Evolutionary conservation across 2,113 vertebrate species (phyloP), one percentile per base, ranked within the genome.

Genomic region (Apaloderma vittatum): DNA sequence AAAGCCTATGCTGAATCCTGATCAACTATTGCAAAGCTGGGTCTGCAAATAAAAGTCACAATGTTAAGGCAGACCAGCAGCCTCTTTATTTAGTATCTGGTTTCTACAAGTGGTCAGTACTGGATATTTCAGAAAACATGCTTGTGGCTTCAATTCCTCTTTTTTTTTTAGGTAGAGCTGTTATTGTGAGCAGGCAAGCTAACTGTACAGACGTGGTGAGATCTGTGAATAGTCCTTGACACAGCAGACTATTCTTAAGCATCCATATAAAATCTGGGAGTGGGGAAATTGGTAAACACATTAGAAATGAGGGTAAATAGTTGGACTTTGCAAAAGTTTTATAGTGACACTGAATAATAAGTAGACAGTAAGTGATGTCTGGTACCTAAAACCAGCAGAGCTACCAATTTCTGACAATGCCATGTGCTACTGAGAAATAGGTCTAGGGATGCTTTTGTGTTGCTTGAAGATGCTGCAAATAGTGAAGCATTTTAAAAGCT

Each of bases 361-460:
- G 30, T 49, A 43, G 18, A 36, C 30, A 75, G 15, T 34, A 61
- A 81, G 16, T 48, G 45, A 59, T 30, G 15, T 24, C 52, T 76
- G 34, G 26, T 45, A 61, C 40, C n/a, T 57, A 26, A 80, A 65
- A 70, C 30, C 18, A 73, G 29, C 37, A 89, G 34, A 80, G 34
- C 12, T 81, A 76, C 2, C 73, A 20, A 29, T 52, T 80, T 70
- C 63, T 83, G 40, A 65, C 30, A 61, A 36, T 40, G 27, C 3
- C n/a, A 29, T 0, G 0, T 34, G 8, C 16, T 51, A 24, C 1
- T 58, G n/a, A 75, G n/a, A 79, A 92, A 70, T 18, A 34, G 0
- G 0, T 58, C 46, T 58, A 57, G n/a, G 22, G 40, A 29, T 55
- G 58, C 80, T 83, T 66, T 55, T 26, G 19, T 46, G 8, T 19